phyloP scores from a whole-genome alignment of 2,888 invertebrate genomes.

The Coleophora deauratella region DNA sequence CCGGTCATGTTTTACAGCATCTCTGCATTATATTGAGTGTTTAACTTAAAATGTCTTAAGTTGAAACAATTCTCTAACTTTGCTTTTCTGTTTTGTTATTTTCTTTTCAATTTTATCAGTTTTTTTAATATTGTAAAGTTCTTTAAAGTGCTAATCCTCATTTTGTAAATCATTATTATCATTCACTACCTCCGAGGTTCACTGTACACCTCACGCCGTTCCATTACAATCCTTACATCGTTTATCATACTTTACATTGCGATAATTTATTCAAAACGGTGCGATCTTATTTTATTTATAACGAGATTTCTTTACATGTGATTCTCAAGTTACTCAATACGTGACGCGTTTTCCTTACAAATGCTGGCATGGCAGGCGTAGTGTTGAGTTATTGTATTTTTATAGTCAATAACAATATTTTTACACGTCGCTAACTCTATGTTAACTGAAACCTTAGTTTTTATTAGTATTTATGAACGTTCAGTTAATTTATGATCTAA shows the following conservation, averaged over 20 bases:
- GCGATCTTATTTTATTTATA: constrained; percentile 60
- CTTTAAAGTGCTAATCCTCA: too few relatives aligned
- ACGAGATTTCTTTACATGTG: constrained; percentile 57
- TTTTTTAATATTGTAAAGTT: constrained; percentile 14
- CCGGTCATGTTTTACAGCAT: too few relatives aligned
- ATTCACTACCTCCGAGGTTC: constrained; percentile 28
- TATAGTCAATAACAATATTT: constrained; percentile 64
- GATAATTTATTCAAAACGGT: constrained; percentile 64
- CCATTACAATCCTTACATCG: constrained; percentile 66
- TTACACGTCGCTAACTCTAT: constrained; percentile 61
- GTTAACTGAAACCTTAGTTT: constrained; percentile 42
- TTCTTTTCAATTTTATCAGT: constrained; percentile 3
- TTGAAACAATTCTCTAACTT: constrained; percentile 1
- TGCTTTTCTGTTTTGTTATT: too few relatives aligned
- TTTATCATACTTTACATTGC: constrained; percentile 72
- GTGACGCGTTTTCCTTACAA: constrained; percentile 54
- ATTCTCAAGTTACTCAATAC: constrained; percentile 64
- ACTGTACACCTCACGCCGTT: constrained; percentile 55
- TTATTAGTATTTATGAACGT: constrained; percentile 10
- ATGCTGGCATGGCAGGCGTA: constrained; percentile 33
- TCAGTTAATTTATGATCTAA: constrained; percentile 48
- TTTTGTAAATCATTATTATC: background rate
- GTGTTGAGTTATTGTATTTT: constrained; percentile 52
- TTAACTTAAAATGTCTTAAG: too few relatives aligned
- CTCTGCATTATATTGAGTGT: too few relatives aligned